Evolutionary conservation across 2,888 invertebrate genomes (phyloP), one percentile per base, ranked within the genome.

Genomic region (Cheilosia impressa): DNA sequence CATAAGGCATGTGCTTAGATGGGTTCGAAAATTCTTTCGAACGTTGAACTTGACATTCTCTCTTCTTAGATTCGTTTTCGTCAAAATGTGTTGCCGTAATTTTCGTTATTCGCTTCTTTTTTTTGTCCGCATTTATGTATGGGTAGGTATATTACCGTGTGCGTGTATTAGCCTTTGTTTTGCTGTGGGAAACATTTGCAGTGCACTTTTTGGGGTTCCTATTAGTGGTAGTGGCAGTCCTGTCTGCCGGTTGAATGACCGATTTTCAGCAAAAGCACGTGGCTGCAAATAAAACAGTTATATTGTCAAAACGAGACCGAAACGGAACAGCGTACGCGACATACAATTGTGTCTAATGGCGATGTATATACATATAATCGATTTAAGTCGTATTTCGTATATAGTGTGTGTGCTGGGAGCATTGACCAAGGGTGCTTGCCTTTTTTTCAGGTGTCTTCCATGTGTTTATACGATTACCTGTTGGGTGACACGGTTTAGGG

Each of bases 181-280:
- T 75, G 69, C 53, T 69, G 22, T 27, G 22, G 63, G 65, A 69
- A n/a, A 55, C 65, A 66, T 69, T 84, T 19, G 65, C 52, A 50
- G 75, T 65, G 80, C 84, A 84, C 84, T 80, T 84, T 84, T 84
- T 71, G 75, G 84, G 84, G 84, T 84, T 84, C 84, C 69, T 76
- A 15, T 24, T 66, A 0, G 34, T 38, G 34, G 69, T 58, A 73
- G 41, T 15, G 31, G 31, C 2, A 15, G n/a, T 80, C 53, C 41
- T 75, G 84, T 84, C 84, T 79, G 71, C 47, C 31, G 31, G 84
- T 84, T 84, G 80, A 84, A 80, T 80, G 84, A 79, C 84, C 84
- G 75, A 79, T 80, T 84, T 84, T 75, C 75, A 66, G 69, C 65
- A 84, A 65, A 53, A 84, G 79, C 79, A 84, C 83, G 79, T 79